These are phyloP conservation scores for Petrocephalus schoutedeni DNA, from an alignment of 2,797 vertebrate genomes.

Conservation along the genomic window DNA sequence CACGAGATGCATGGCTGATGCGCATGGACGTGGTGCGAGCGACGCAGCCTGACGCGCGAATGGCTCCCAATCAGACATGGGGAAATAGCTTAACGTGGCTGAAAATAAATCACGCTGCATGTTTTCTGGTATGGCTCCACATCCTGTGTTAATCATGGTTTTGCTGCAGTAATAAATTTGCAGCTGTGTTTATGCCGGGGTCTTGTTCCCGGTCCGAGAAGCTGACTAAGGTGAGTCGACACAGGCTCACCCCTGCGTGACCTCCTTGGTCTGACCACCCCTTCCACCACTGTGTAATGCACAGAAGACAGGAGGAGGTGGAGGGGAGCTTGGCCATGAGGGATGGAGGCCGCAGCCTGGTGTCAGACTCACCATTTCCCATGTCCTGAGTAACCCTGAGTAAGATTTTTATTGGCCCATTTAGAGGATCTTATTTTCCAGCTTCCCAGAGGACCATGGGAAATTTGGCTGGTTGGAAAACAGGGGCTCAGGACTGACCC, in stretches of 20 bases:
- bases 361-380: background rate
- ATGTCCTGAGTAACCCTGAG: background rate
- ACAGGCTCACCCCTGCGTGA: background rate
- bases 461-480: background rate
- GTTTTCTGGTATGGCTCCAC: background rate
- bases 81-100: background rate
- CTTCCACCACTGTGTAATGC: background rate
- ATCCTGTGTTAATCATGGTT: conserved; percentile 5
- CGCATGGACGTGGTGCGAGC: background rate
- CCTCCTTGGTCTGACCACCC: background rate
- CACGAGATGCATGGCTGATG: background rate
- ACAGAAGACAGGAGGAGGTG: background rate
- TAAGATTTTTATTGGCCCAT: background rate
- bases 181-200: conserved; percentile 10
- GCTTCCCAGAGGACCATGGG: background rate
- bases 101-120: background rate
- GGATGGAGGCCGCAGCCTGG: background rate
- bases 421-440: background rate
- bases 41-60: background rate
- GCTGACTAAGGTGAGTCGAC: background rate
- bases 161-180: background rate
- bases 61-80: background rate
- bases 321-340: background rate
- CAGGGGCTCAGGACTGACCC: background rate
- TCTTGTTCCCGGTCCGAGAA: background rate